Evolutionary conservation across 2,888 invertebrate species (phyloP).

Genomic region (Ophion ventricosus): DNA sequence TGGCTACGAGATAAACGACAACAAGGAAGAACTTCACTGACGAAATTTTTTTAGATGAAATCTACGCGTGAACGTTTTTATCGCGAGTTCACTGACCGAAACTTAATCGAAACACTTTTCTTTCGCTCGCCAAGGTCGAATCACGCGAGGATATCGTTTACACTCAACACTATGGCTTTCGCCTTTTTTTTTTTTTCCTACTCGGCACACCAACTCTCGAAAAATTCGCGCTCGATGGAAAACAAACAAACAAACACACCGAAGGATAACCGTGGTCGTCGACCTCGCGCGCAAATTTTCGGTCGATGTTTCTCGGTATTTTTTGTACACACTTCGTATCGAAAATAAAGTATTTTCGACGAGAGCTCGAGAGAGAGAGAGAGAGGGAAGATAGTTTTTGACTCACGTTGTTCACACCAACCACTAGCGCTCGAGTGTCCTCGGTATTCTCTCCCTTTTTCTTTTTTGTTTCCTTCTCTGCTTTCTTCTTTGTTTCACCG

Average conservation of each 20-base stretch:
- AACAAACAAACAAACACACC: slow-evolving; percentile 12
- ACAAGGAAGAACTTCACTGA: background rate
- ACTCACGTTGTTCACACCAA: slow-evolving; percentile 66
- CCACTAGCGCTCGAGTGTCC: slow-evolving; percentile 30
- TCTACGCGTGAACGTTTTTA: too few relatives aligned
- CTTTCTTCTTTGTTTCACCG: background rate
- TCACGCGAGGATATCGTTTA: background rate
- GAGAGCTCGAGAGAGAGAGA: slow-evolving; percentile 3
- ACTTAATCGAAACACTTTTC: slow-evolving; percentile 1
- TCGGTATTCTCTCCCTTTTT: slow-evolving; percentile 18
- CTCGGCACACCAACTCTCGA: slow-evolving; percentile 8
- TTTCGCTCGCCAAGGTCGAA: slow-evolving; percentile 18
- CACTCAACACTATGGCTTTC: slow-evolving; percentile 4
- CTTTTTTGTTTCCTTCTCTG: slow-evolving; percentile 10
- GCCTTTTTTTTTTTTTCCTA: slow-evolving; percentile 46
- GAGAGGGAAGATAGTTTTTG: slow-evolving; percentile 32
- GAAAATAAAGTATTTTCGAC: slow-evolving; percentile 28
- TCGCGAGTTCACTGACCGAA: too few relatives aligned
- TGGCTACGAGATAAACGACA: slow-evolving; percentile 20
- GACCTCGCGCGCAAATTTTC: background rate
- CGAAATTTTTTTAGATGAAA: slow-evolving; percentile 5
- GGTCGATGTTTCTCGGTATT: slow-evolving; percentile 14
- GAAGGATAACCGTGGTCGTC: slow-evolving; percentile 40
- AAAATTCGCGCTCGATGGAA: slow-evolving; percentile 19
- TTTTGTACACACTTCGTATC: slow-evolving; percentile 31